A percentile compares a stretch with the other conserved stretches of the same genome.
phyloP scores from a whole-genome alignment of 2,113 vertebrate genomes.

The Peromyscus californicus region DNA sequence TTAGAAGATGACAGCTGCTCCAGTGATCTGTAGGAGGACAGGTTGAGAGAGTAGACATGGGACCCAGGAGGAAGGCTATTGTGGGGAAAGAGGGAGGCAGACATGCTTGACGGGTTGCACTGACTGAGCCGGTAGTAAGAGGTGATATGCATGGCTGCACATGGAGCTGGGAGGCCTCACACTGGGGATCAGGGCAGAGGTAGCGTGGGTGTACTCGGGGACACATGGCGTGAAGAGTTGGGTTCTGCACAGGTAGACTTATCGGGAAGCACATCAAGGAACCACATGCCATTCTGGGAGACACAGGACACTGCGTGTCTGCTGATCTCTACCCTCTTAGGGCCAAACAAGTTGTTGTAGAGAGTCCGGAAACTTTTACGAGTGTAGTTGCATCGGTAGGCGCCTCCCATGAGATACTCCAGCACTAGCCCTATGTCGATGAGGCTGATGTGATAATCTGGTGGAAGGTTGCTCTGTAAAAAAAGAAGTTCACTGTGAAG shows the following conservation, averaged over 20 bases:
- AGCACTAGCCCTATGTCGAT: constrained; percentile 98
- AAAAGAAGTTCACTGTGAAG: constrained; percentile 2
- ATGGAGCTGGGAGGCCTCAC: background rate
- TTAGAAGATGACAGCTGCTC: background rate
- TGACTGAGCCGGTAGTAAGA: background rate
- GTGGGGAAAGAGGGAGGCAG: background rate
- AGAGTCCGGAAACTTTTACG: constrained; percentile 97
- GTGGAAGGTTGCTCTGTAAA: constrained; percentile 96
- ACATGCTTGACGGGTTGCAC: background rate
- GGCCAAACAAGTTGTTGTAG: constrained; percentile 98
- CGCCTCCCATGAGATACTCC: constrained; percentile 98
- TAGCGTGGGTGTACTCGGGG: background rate
- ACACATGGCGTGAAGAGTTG: background rate
- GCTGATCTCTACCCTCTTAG: constrained; percentile 93
- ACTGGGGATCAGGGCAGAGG: background rate
- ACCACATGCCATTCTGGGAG: fast-evolving
- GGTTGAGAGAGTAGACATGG: background rate
- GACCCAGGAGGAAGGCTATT: background rate
- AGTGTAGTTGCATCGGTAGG: constrained; percentile 98
- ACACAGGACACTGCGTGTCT: background rate
- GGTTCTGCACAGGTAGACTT: background rate
- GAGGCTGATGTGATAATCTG: constrained; percentile 98
- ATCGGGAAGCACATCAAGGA: background rate
- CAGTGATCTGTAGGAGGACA: fast-evolving
- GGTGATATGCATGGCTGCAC: too few relatives aligned